phyloP scores from a whole-genome alignment of 2,888 invertebrate genomes.

The Epinotia nisella region DNA sequence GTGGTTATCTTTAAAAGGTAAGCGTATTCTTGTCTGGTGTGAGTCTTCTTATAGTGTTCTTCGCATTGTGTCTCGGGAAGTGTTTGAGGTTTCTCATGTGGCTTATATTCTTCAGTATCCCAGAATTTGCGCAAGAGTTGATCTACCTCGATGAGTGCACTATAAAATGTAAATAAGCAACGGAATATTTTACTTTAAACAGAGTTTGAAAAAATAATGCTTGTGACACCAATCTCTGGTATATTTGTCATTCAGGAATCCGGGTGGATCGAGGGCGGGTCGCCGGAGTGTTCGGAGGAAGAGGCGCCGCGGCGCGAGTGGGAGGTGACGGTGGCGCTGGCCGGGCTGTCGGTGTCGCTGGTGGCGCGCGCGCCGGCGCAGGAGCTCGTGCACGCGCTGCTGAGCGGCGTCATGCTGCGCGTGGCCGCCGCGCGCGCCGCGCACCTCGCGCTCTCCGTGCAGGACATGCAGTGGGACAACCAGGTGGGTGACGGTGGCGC shows the following conservation, averaged over 20 bases:
- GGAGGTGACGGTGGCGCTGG: slow-evolving; percentile 86
- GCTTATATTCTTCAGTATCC: too few relatives aligned
- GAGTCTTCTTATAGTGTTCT: too few relatives aligned
- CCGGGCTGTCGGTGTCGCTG: slow-evolving; percentile 91
- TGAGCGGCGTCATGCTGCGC: slow-evolving; percentile 79
- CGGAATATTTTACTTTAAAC: too few relatives aligned
- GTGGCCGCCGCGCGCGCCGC: slow-evolving; percentile 80
- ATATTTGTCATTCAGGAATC: slow-evolving; percentile 55
- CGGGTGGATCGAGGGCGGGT: slow-evolving; percentile 63
- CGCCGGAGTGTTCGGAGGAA: slow-evolving; percentile 54
- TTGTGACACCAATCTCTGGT: too few relatives aligned
- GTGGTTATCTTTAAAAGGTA: too few relatives aligned
- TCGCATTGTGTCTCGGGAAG: too few relatives aligned
- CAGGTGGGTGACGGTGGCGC: slow-evolving; percentile 64
- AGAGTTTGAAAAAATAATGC: too few relatives aligned
- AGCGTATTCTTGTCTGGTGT: too few relatives aligned
- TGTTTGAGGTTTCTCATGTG: too few relatives aligned
- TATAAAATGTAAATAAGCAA: too few relatives aligned
- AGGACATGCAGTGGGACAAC: slow-evolving; percentile 91
- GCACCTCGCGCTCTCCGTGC: slow-evolving; percentile 87
- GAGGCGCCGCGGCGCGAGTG: slow-evolving; percentile 76
- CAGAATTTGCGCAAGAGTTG: too few relatives aligned
- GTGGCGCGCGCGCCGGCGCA: slow-evolving; percentile 90
- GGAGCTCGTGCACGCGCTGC: slow-evolving; percentile 91
- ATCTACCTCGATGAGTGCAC: too few relatives aligned